These are phyloP conservation scores for Elysia crispata DNA, from an alignment of 2,888 invertebrate species.

Conservation along the genomic window DNA sequence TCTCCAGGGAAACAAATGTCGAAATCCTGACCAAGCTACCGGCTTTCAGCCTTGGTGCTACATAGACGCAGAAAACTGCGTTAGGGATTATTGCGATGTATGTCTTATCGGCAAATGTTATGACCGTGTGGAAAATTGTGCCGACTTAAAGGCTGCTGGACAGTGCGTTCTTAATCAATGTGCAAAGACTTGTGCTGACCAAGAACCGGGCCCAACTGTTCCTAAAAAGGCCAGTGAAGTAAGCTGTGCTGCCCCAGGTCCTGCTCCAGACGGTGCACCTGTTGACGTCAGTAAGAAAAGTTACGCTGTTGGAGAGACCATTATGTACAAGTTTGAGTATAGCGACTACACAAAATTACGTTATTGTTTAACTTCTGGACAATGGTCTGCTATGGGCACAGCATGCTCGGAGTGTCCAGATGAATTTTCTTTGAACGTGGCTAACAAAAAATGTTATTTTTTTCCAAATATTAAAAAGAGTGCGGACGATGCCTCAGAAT, in stretches of 20 bases:
- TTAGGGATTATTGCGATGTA: slow-evolving; percentile 32
- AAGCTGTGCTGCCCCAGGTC: not conserved
- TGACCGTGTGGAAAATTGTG: too few species aligned
- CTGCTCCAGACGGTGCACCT: not conserved
- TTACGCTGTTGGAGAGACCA: slow-evolving; percentile 26
- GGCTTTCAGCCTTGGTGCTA: slow-evolving; percentile 39
- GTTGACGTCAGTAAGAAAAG: not conserved
- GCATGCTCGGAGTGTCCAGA: not conserved
- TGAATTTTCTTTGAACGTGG: not conserved
- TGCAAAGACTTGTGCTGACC: slow-evolving; percentile 1
- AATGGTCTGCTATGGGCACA: slow-evolving; percentile 5
- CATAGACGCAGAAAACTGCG: slow-evolving; percentile 13
- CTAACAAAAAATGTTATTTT: too few species aligned
- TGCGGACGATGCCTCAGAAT: too few species aligned
- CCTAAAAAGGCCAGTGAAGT: slow-evolving; percentile 1
- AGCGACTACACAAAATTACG: not conserved
- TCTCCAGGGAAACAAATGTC: slow-evolving; percentile 31
- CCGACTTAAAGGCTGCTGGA: too few species aligned
- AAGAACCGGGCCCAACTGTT: not conserved
- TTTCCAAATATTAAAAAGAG: too few species aligned
- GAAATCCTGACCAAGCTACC: slow-evolving; percentile 27
- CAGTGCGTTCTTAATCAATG: not conserved
- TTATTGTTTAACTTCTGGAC: slow-evolving; percentile 2
- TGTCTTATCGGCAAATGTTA: slow-evolving; percentile 11
- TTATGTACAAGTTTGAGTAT: slow-evolving; percentile 11